phyloP scores from a whole-genome alignment of 2,797 vertebrate genomes.

The Phataginus tricuspis region DNA sequence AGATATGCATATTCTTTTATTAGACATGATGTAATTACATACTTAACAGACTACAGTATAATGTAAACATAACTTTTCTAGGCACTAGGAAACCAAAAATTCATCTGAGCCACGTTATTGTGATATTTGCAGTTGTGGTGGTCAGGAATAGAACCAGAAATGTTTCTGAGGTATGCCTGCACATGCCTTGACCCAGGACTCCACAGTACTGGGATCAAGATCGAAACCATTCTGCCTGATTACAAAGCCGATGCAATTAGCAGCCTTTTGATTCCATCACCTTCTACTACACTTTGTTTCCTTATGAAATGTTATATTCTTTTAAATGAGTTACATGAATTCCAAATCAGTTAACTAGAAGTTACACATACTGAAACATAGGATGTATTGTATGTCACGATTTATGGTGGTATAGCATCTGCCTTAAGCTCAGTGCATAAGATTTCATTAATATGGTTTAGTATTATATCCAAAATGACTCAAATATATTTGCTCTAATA shows the following conservation, averaged over 20 bases:
- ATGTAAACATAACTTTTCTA: too few relatives aligned
- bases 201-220: not conserved
- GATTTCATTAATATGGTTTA: conserved; percentile 54
- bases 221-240: not conserved
- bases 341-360: not conserved
- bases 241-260: conserved; percentile 20
- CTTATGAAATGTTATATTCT: not conserved
- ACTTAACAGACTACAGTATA: too few relatives aligned
- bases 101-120: too few relatives aligned
- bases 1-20: too few relatives aligned
- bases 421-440: conserved; percentile 37
- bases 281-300: not conserved
- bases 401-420: not conserved
- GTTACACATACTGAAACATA: conserved; percentile 14
- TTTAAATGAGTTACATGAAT: conserved; percentile 51
- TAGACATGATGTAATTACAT: too few relatives aligned
- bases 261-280: not conserved
- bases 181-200: not conserved
- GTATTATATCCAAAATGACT: not conserved
- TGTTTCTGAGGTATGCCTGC: too few relatives aligned
- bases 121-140: too few relatives aligned
- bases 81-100: too few relatives aligned
- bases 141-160: too few relatives aligned
- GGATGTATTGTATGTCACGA: not conserved
- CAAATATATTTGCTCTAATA: conserved; percentile 52